Conservation (phyloP, 2,113 vertebrate species). For the Deroptyus accipitrinus region DNA sequence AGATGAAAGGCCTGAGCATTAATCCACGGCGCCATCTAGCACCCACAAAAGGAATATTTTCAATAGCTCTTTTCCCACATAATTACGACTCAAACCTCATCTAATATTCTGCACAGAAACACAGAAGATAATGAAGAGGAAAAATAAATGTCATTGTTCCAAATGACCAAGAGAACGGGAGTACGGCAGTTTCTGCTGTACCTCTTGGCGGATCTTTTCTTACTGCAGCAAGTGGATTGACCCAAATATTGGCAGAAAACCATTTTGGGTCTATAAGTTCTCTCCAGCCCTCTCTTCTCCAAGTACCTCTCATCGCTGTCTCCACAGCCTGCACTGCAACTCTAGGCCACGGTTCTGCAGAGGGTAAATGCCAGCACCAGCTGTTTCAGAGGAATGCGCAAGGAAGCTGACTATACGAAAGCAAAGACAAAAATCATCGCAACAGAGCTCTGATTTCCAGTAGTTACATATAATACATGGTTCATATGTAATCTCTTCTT, state of each 20-base stretch:
- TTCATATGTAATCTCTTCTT: not conserved
- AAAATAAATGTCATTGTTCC: not conserved
- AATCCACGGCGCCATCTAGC: conserved; percentile 57
- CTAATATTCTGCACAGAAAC: not conserved
- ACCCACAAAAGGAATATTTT: not conserved
- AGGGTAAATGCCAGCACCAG: not conserved
- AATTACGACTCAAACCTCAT: not conserved
- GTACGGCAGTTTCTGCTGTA: too few relatives aligned
- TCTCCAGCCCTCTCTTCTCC: not conserved
- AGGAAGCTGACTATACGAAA: not conserved
- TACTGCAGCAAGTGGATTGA: not conserved
- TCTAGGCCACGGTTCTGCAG: fast-evolving
- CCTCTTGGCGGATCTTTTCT: not conserved
- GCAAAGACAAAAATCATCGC: not conserved
- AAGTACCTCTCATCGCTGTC: not conserved
- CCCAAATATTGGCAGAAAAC: not conserved
- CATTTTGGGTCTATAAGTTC: not conserved
- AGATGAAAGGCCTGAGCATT: not conserved
- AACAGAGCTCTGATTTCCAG: not conserved
- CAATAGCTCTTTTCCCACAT: not conserved
- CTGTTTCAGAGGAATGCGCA: not conserved
- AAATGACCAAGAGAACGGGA: not conserved
- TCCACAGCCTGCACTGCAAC: fast-evolving
- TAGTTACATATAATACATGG: not conserved
- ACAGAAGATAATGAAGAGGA: fast-evolving